Base-by-base conservation (phyloP, 2,888 invertebrate species). In the Lochmaea capreae region DNA sequence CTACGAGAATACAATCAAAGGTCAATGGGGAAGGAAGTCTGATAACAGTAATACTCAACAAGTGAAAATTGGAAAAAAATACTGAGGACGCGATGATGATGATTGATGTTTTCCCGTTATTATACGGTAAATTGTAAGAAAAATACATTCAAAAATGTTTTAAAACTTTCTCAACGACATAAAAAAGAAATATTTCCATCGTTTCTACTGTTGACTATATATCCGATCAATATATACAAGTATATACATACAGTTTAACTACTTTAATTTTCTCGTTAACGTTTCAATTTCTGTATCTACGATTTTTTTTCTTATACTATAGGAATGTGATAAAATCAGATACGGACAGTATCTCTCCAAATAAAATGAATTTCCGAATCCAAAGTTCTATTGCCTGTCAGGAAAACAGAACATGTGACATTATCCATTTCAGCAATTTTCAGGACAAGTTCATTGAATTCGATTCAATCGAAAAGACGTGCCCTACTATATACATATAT, bases 401-500 rank as follows among this genome's bases (percentile, higher is more conserved):
- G 42, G 67, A 18, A 52, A 58, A 67, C 57, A 66, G 66, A 67
- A 67, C 67, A 67, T 67, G 58, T 58, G 67, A 67, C 67, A 22
- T 57, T 52, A 58, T 58, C 67, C 42, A 16, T 39, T 67, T 67
- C 43, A 57, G 58, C 57, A 57, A 58, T 58, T 67, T 67, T 42
- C 67, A 43, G 67, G 57, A 58, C 67, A 67, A 67, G 67, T 67
- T 67, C 58, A 67, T 67, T 67, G 67, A 58, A 67, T 67, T 67
- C 67, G 58, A 67, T 58, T 67, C 6, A 67, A 67, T 42, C 14
- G 57, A 43, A 22, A 57, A 57, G 39, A 57, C 67, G 39, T 67
- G 62, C 43, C 62, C 18, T 63, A 42, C 43, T 63, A 63, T 63
- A 63, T 18, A 6, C 1, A 6, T 39, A 9, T 9, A 39, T 39